Conservation (phyloP, 2,888 invertebrate genomes). For the Scaptodrosophila latifasciaeformis region DNA sequence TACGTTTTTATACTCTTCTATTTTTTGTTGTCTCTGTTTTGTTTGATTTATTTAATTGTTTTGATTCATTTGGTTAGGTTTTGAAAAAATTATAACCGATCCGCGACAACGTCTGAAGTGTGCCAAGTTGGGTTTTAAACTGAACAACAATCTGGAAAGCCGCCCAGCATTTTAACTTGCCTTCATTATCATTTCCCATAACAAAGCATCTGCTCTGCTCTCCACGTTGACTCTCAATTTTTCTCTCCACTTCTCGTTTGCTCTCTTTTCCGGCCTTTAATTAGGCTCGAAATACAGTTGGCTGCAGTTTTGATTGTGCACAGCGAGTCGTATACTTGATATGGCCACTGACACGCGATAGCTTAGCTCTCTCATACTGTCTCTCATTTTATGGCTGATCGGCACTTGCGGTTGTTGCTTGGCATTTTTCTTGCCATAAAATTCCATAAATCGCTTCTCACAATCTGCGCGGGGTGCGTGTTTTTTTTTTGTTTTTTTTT, state of each 20-base stretch:
- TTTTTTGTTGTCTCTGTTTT: too few species aligned
- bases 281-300: neutral
- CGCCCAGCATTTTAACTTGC: conserved; percentile 17
- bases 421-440: conserved; percentile 2
- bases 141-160: conserved; percentile 22
- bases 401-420: neutral
- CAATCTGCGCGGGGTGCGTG: too few species aligned
- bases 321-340: conserved; percentile 26
- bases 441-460: conserved; percentile 10
- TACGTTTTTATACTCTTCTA: too few species aligned
- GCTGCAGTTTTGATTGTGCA: too few species aligned
- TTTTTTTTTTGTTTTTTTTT: conserved; percentile 5
- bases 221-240: too few species aligned
- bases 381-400: conserved; percentile 18
- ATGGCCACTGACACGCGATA: conserved; percentile 3
- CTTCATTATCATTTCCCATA: too few species aligned
- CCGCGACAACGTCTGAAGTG: conserved; percentile 31
- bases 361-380: neutral
- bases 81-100: neutral
- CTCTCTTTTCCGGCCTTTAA: neutral
- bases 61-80: neutral
- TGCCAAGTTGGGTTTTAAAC: conserved; percentile 33
- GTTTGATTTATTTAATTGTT: too few species aligned
- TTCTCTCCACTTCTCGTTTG: neutral
- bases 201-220: too few species aligned